These are phyloP conservation scores for Okapia johnstoni DNA, from an alignment of 2,113 vertebrate genomes.

Conservation along the genomic window DNA sequence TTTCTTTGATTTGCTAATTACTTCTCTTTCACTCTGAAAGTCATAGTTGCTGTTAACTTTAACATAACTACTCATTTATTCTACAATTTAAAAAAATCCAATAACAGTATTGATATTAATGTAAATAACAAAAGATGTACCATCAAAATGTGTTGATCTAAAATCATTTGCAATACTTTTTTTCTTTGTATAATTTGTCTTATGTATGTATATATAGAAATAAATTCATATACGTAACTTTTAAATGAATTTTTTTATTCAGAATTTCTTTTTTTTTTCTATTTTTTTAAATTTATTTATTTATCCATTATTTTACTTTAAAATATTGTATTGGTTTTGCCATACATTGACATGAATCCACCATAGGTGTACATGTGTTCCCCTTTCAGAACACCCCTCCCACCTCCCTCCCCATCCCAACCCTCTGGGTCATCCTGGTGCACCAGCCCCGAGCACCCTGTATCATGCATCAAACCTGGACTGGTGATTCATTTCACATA, in stretches of 20 bases:
- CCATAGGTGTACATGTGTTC: no score
- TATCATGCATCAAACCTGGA: no score
- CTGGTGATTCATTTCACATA: no score
- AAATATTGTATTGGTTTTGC: no score
- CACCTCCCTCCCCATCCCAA: no score
- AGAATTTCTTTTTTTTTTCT: background rate
- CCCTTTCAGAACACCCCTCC: no score
- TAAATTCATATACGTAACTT: background rate
- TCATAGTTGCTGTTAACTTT: slow-evolving; percentile 33
- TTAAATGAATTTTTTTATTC: background rate
- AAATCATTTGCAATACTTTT: background rate
- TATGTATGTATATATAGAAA: background rate
- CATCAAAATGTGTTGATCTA: background rate
- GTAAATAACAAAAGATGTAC: background rate
- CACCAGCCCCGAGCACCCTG: no score
- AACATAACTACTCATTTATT: slow-evolving; percentile 3
- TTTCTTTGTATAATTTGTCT: background rate
- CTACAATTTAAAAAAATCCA: background rate
- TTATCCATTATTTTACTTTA: no score
- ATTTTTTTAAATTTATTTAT: no score
- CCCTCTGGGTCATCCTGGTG: no score
- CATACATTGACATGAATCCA: no score
- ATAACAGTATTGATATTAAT: background rate
- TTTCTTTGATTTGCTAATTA: slow-evolving; percentile 39
- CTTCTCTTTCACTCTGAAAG: background rate